Percentiles rank a stretch among this genome's conserved stretches.
Evolutionary conservation across 2,888 invertebrate species (phyloP).

Genomic region (Ornithoptera priamus): DNA sequence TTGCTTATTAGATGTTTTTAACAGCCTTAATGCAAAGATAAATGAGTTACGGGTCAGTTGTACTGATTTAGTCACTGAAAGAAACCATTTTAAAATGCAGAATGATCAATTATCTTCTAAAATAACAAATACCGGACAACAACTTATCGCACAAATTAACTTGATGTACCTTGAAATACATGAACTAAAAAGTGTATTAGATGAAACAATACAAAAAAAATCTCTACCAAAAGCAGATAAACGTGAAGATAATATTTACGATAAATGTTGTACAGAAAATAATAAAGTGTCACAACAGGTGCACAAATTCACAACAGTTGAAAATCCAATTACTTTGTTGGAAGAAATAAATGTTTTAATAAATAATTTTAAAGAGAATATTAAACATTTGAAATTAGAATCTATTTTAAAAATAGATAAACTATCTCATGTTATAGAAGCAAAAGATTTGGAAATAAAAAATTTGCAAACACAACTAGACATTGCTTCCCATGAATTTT

Average conservation of each 20-base stretch:
- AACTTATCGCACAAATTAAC: constrained; percentile 10
- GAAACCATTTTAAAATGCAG: constrained; percentile 35
- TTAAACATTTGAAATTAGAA: constrained; percentile 13
- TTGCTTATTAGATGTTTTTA: constrained; percentile 43
- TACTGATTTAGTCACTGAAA: constrained; percentile 42
- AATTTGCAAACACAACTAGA: constrained; percentile 36
- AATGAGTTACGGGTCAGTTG: constrained; percentile 45
- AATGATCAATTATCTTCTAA: constrained; percentile 27
- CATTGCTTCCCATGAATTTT: constrained; percentile 34
- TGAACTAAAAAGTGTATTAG: not conserved
- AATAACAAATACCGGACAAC: not conserved
- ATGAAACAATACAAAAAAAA: not conserved
- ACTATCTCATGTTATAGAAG: constrained; percentile 34
- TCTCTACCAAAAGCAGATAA: not conserved
- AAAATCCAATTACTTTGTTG: constrained; percentile 5
- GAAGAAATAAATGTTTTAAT: constrained; percentile 23
- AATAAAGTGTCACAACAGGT: not conserved
- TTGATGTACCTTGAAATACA: constrained; percentile 3
- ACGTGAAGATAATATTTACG: not conserved
- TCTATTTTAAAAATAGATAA: constrained; percentile 11
- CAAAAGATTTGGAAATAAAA: constrained; percentile 36
- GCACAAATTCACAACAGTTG: not conserved
- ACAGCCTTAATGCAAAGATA: constrained; percentile 43
- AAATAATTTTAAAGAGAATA: constrained; percentile 34
- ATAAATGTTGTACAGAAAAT: not conserved